Base-by-base conservation (phyloP, 2,888 invertebrate species). In the Calliopum simillimum region DNA sequence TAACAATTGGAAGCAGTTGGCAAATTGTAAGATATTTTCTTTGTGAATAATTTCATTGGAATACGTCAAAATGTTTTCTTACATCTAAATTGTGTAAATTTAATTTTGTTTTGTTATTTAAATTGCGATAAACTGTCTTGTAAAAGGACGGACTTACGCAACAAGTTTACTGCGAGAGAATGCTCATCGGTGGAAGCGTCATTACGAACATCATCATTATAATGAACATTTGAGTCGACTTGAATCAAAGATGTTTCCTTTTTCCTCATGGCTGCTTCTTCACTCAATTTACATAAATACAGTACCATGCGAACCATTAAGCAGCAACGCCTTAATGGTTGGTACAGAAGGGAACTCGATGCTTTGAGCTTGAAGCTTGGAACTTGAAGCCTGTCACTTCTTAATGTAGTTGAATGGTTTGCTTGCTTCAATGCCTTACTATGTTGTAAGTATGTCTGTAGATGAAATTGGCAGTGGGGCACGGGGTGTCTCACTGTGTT, bases 381-480 rank as follows among this genome's bases (percentile, higher is more conserved):
- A 33, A 43, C 59, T 59, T 58, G 16, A 16, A 25, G 58, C 58
- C 33, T 58, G 59, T 41, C 59, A 43, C 59, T 59, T 59, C 41
- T 59, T 59, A 59, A 59, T 59, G 59, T 59, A 41, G 33, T 59
- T 59, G 59, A 41, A 33, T 59, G 59, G 59, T 59, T n/a, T 59
- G 41, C 59, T 59, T 59, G 59, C 59, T 59, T 59, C 41, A 43
- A 19, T 59, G 59, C 33, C 43, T 59, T 16, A 3, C 23, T 53
- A 16, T 12, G 33, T 8, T 8, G 2, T 33, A 55, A n/a, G 55
- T 21, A 12, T 25, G 55, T 25, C 21, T 14, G 25, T 43, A 16
- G 16, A n/a, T 16, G 16, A 19, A 4, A 14, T 8, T 41, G 59
- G 19, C 19, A 59, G 59, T 13, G 14, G 19, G 2, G 16, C 14